Percentiles rank a stretch among this genome's conserved stretches.
Conservation (phyloP, 1,140 invertebrate genomes). For the Goniozus legneri region DNA sequence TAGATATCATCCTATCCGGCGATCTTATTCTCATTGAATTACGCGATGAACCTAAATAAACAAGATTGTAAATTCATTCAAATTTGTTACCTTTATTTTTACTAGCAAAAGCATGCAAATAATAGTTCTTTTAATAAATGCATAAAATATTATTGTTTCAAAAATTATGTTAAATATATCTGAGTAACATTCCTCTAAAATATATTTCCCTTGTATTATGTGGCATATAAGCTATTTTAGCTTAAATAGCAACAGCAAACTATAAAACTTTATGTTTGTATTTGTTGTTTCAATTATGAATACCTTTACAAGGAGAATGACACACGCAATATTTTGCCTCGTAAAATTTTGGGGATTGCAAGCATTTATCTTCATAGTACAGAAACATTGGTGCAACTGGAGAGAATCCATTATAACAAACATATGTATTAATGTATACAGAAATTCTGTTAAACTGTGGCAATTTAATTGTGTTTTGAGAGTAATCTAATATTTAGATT, state of each 20-base stretch:
- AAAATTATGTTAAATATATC: not conserved
- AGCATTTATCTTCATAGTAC: conserved; percentile 45
- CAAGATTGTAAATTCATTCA: conserved; percentile 7
- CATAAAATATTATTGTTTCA: too few relatives aligned
- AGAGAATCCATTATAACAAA: conserved; percentile 38
- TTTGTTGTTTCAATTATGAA: conserved; percentile 21
- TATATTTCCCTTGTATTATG: too few relatives aligned
- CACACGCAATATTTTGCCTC: conserved; percentile 42
- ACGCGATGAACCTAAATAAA: conserved; percentile 38
- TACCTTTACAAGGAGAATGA: conserved; percentile 42
- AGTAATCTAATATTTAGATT: too few relatives aligned
- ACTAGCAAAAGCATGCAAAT: conserved; percentile 35
- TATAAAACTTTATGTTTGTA: too few relatives aligned
- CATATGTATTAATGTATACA: conserved; percentile 17
- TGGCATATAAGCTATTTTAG: too few relatives aligned
- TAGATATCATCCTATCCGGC: conserved; percentile 67
- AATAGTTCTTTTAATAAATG: conserved; percentile 8
- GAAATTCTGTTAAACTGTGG: too few relatives aligned
- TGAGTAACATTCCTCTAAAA: too few relatives aligned
- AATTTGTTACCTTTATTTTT: not conserved
- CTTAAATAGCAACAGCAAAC: too few relatives aligned
- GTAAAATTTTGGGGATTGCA: conserved; percentile 43
- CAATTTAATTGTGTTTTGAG: too few relatives aligned
- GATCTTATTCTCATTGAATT: conserved; percentile 58
- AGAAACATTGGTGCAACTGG: conserved; percentile 43